A percentile compares a stretch with the other conserved stretches of the same genome.
Evolutionary conservation across 2,888 invertebrate genomes (phyloP).

Genomic region (Dryadula phaetusa): DNA sequence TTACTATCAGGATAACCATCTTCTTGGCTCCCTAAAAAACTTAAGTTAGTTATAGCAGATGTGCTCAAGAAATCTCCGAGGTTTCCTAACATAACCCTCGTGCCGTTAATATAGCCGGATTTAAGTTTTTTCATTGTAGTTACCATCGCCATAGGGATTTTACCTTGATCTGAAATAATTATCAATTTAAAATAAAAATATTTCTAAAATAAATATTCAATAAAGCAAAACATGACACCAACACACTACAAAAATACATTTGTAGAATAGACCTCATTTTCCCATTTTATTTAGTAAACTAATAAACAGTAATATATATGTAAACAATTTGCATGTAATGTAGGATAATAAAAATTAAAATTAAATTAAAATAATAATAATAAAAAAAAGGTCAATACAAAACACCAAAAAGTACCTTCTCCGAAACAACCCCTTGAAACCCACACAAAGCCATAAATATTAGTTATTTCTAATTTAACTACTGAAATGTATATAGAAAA

Average conservation of each 20-base stretch:
- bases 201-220: neutral
- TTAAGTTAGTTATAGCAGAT: constrained; percentile 98
- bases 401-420: neutral
- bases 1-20: constrained; percentile 95
- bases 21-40: constrained; percentile 96
- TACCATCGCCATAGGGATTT: constrained; percentile 96
- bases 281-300: neutral
- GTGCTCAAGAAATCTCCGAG: constrained; percentile 98
- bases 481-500: neutral
- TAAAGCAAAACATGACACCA: constrained; percentile 11
- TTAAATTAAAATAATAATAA: neutral
- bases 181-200: neutral
- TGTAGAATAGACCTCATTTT: neutral
- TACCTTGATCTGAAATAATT: constrained; percentile 90
- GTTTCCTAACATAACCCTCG: constrained; percentile 97
- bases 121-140: constrained; percentile 99
- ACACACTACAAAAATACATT: neutral
- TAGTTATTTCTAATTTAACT: neutral
- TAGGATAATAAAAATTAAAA: neutral
- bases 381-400: neutral
- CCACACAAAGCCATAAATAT: neutral
- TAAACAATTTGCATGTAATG: neutral
- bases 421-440: neutral
- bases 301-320: neutral
- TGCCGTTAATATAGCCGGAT: constrained; percentile 99